These are phyloP conservation scores for Physocephala rufipes DNA, from an alignment of 2,888 invertebrate genomes.

Conservation along the genomic window DNA sequence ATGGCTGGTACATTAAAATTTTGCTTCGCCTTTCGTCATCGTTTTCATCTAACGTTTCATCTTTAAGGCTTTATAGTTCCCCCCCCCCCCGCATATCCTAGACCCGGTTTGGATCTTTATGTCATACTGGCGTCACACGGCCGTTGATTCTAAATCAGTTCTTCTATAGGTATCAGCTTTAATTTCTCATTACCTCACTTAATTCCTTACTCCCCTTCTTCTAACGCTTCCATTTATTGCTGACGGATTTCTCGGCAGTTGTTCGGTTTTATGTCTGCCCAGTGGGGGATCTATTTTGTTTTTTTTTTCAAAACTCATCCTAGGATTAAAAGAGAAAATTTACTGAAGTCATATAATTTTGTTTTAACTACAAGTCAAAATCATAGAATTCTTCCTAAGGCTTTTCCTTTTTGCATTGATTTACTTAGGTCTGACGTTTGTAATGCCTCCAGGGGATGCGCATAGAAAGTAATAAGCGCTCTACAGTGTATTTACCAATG, in stretches of 20 bases:
- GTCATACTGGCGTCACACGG: too few relatives aligned
- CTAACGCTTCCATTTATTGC: not conserved
- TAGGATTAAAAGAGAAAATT: constrained; percentile 22
- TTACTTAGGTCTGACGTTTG: not conserved
- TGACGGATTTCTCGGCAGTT: not conserved
- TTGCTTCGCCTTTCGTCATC: not conserved
- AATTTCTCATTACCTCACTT: not conserved
- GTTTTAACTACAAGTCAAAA: not conserved
- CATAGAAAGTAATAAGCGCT: not conserved
- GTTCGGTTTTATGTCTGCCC: not conserved
- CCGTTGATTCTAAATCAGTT: not conserved
- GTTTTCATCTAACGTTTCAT: not conserved
- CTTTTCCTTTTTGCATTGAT: not conserved
- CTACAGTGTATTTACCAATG: not conserved
- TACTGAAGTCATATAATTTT: constrained; percentile 6
- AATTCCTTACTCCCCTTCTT: constrained; percentile 3
- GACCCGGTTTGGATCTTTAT: not conserved
- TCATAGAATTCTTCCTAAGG: not conserved
- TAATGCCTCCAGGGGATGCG: not conserved
- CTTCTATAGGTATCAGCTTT: not conserved
- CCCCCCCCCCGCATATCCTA: not conserved
- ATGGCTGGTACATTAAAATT: too few relatives aligned
- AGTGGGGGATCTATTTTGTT: constrained; percentile 16
- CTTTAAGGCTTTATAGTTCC: not conserved
- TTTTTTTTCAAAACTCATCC: constrained; percentile 6